Evolutionary conservation across 2,888 invertebrate genomes (phyloP), one percentile per base, ranked within the genome.

Genomic region (Agriopis marginaria): DNA sequence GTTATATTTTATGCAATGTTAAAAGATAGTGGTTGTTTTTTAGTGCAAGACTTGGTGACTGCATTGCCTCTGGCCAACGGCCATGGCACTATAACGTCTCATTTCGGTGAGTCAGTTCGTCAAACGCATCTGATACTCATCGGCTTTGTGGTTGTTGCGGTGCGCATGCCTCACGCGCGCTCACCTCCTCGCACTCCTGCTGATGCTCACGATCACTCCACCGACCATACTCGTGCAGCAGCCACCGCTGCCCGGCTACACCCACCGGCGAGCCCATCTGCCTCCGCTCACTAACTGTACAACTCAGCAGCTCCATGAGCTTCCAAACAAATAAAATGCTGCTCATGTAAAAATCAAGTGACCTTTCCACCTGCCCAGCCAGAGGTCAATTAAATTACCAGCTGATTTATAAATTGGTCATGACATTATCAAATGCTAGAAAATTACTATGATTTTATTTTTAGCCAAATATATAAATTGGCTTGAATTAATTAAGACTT

Each of bases 41-140:
- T 94, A 93, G 94, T 93, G 94, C 93, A 94, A 93, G 94, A 94
- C 90, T 89, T 94, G 94, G 94, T 94, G 94, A 94, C 94, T 85
- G 94, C 94, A 87, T 94, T 94, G 92, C 94, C 94, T 82, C 89
- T 93, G 89, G 94, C 94, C 89, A 94, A 94, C 90, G 94, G 94
- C 91, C 94, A 94, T 90, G 92, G 92, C 90, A 91, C 91, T 92
- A 89, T 92, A 80, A 90, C 93, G 91, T 92, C 94, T 89, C 94
- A 93, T 92, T 94, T 94, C 86, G 93, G 94, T 94, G 94, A 94
- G 94, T 94, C 91, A 73, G 93, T 91, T 89, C 88, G 89, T 88
- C 86, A 86, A 58, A 88, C 85, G 85, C 87, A 89, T 87, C 84
- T 79, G 86, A 85, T 88, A 72, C 87, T 90, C 92, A 92, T 92